These are phyloP conservation scores for Philantomba maxwellii DNA, from an alignment of 2,113 vertebrate species.

Conservation along the genomic window DNA sequence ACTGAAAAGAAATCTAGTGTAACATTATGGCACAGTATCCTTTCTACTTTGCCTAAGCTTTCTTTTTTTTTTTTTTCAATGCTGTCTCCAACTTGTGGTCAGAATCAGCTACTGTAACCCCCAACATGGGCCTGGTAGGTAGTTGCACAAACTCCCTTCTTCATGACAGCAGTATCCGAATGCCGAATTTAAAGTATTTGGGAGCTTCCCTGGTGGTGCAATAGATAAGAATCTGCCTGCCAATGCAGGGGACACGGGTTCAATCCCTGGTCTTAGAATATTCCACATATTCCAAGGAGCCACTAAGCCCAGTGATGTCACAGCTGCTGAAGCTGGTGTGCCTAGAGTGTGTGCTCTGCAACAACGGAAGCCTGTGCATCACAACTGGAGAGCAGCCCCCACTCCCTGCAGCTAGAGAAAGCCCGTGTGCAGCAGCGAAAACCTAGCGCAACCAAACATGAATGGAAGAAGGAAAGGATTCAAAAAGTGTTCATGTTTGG, in stretches of 20 bases:
- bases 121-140: neutral
- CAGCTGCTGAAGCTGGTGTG: neutral
- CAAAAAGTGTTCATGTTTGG: neutral
- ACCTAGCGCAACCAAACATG: neutral
- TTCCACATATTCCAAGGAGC: neutral
- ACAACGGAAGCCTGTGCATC: neutral
- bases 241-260: neutral
- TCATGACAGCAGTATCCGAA: neutral
- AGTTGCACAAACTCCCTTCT: neutral
- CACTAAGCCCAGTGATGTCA: neutral
- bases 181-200: neutral
- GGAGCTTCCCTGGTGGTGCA: neutral
- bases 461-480: neutral
- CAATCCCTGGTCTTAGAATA: neutral
- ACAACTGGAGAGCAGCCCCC: neutral
- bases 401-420: neutral
- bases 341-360: neutral
- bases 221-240: neutral
- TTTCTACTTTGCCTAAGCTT: neutral
- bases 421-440: neutral
- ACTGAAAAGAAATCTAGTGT: neutral
- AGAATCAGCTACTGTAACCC: neutral
- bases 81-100: neutral
- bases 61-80: neutral
- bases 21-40: neutral